phyloP scores from a whole-genome alignment of 2,113 vertebrate genomes.

The Ceyx cyanopectus region DNA sequence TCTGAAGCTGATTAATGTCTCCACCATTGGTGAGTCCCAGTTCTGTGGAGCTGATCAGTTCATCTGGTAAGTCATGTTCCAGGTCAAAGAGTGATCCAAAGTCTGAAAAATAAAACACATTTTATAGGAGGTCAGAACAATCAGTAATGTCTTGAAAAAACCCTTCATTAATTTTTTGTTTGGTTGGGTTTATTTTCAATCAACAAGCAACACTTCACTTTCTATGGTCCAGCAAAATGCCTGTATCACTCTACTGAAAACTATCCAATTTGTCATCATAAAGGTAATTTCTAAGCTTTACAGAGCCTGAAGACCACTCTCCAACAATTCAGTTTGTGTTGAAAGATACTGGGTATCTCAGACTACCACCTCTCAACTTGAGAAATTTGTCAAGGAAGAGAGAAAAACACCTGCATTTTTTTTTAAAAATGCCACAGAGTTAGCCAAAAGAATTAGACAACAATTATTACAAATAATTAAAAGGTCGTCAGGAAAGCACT shows the following conservation, averaged over 20 bases:
- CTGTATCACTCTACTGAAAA: background rate
- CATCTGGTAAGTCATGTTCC: constrained; percentile 97
- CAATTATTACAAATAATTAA: background rate
- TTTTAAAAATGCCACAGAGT: background rate
- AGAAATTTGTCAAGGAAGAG: background rate
- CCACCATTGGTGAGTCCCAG: constrained; percentile 91
- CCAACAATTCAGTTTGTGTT: background rate
- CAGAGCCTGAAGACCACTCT: background rate
- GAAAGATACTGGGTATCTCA: background rate
- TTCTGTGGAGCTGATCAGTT: constrained; percentile 95
- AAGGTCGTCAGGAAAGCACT: background rate
- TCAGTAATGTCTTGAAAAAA: background rate
- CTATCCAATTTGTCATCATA: background rate
- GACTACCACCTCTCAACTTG: background rate
- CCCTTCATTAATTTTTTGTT: background rate
- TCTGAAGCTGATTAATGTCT: constrained; percentile 91
- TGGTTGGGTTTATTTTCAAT: background rate
- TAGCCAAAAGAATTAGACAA: background rate
- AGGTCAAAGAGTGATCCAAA: constrained; percentile 96
- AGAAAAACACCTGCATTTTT: background rate
- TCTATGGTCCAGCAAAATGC: background rate
- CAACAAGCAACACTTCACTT: background rate
- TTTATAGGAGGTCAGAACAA: background rate
- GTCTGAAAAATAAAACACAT: constrained; percentile 81
- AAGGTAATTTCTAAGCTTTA: background rate